Conservation (phyloP, 1,140 invertebrate genomes). For the Pygmarrhopalites habei region DNA sequence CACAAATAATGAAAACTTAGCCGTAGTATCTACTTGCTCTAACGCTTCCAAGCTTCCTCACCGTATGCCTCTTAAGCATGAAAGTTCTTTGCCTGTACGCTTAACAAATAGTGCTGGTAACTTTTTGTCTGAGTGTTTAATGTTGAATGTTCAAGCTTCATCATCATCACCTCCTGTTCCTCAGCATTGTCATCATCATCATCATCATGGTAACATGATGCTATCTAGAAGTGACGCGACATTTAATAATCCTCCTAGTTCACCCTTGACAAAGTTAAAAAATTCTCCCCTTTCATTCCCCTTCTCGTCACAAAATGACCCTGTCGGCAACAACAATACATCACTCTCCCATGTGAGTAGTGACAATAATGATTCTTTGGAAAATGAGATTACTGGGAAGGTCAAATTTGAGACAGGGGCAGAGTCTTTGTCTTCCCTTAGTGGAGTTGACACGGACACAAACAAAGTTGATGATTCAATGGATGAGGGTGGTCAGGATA, state of each 20-base stretch:
- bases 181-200: too few relatives aligned
- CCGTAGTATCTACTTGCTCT: constrained; percentile 19
- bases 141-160: too few relatives aligned
- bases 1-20: neutral
- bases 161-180: too few relatives aligned
- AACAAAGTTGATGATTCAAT: neutral
- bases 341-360: neutral
- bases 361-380: neutral
- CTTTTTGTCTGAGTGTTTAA: neutral
- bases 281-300: too few relatives aligned
- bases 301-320: too few relatives aligned
- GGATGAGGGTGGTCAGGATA: neutral
- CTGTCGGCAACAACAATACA: too few relatives aligned
- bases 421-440: neutral
- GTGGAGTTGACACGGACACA: constrained; percentile 4
- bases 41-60: constrained; percentile 7
- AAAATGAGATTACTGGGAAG: neutral
- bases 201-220: too few relatives aligned
- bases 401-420: neutral
- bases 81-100: neutral
- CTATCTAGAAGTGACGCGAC: too few relatives aligned
- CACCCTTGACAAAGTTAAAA: too few relatives aligned
- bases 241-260: too few relatives aligned
- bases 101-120: neutral
- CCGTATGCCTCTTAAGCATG: neutral